Evolutionary conservation across 2,797 vertebrate genomes (phyloP).

Genomic region (Myotis findleyi): DNA sequence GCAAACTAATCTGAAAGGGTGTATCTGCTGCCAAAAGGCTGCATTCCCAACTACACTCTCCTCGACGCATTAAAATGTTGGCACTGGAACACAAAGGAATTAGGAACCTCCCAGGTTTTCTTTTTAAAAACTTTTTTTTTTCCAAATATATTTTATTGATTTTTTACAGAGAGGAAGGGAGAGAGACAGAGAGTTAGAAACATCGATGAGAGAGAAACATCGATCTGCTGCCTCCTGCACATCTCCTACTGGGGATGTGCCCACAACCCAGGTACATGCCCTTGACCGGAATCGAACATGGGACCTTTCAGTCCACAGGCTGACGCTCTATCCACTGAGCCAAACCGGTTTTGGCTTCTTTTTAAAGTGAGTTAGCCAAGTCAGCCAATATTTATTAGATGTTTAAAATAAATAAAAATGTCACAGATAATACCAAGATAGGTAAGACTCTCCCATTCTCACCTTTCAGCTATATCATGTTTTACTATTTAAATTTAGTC

Average conservation of each 20-base stretch:
- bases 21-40: not conserved
- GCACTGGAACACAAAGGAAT: not conserved
- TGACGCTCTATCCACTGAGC: no score
- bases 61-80: slow-evolving; percentile 6
- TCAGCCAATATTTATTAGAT: slow-evolving; percentile 13
- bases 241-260: no score
- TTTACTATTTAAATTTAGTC: slow-evolving; percentile 28
- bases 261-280: no score
- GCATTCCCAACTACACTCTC: not conserved
- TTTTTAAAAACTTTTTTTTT: not conserved
- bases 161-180: no score
- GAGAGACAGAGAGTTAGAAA: no score
- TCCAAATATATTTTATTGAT: no score
- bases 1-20: not conserved
- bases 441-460: not conserved
- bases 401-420: slow-evolving; percentile 6
- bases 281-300: no score
- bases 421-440: not conserved
- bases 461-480: not conserved
- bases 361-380: not conserved
- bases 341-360: not conserved
- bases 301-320: no score
- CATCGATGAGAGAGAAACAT: no score
- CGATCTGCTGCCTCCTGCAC: no score
- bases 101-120: not conserved